phyloP scores from a whole-genome alignment of 2,113 vertebrate species.

The Sinocyclocheilus anshuiensis region DNA sequence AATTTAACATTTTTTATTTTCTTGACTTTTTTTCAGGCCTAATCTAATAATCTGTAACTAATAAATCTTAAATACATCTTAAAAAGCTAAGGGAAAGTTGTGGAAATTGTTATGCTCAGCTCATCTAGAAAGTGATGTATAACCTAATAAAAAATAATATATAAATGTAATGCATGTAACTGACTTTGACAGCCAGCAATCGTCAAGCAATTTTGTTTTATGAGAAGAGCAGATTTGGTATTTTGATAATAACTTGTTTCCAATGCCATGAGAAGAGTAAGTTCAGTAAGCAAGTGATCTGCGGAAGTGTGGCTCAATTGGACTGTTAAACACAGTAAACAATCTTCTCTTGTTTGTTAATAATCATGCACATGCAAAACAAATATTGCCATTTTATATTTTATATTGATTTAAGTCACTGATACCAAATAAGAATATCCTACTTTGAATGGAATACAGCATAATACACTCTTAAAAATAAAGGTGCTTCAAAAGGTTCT shows the following conservation, averaged over 20 bases:
- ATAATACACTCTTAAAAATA: too few relatives aligned
- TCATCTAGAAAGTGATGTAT: neutral
- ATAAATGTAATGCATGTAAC: neutral
- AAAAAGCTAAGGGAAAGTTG: neutral
- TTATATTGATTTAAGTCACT: too few relatives aligned
- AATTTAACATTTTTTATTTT: neutral
- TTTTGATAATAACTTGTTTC: neutral
- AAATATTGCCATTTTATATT: neutral
- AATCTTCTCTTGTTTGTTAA: neutral
- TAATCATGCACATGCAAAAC: neutral
- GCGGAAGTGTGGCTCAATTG: neutral
- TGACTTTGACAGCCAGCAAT: neutral
- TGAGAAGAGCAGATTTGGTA: neutral
- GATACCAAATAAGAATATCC: neutral
- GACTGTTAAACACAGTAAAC: neutral
- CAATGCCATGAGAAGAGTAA: neutral
- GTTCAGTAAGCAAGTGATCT: neutral
- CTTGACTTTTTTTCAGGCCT: neutral
- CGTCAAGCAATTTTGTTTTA: neutral
- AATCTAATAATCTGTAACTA: neutral
- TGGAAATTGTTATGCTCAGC: neutral
- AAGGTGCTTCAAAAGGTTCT: too few relatives aligned
- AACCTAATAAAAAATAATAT: too few relatives aligned
- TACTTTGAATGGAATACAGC: neutral
- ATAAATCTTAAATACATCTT: neutral